Base-by-base conservation (phyloP, 2,113 vertebrate genomes). In the Cebidichthys violaceus region DNA sequence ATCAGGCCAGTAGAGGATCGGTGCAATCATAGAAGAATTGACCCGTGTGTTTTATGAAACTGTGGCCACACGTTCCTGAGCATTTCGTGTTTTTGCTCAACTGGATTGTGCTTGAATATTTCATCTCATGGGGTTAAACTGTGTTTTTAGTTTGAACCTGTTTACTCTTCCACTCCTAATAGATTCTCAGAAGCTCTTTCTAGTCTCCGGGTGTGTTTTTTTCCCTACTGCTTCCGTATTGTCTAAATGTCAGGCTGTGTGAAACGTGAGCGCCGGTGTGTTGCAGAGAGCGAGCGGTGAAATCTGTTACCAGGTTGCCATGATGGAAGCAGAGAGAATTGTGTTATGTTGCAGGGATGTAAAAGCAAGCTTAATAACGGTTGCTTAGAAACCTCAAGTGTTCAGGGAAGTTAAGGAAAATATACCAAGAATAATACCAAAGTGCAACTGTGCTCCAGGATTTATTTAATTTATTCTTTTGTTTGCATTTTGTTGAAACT, bases 261-360 rank as follows among this genome's bases (percentile, higher is more conserved):
- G 22, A 82, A 31, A 71, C 15, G 8, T 37, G 70, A 57, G 14
- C 13, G 1, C 24, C 17, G 33, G 66, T 22, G 81, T 54, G 67
- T 64, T 52, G 31, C 59, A 79, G 13, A 75, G 66, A 65, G 50
- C 1, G 10, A 61, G 22, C 1, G 50, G 20, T 31, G 71, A 60
- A 37, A 2, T 24, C 55, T 70, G 75, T 82, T 74, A 64, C 81
- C 78, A 60, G 71, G 89, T 89, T 75, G 78, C 83, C 54, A 0
- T 13, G 15, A 71, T 41, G 17, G 74, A 50, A 61, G 72, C 50
- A 43, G 9, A 17, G 41, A 83, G 50, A 24, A 4, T 1, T 33
- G 70, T 73, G 70, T 79, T 76, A 61, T 86, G 76, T 76, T 47
- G n/a, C 43, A n/a, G 9, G 76, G 70, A 39, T 54, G 7, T 29